Conservation (phyloP, 2,888 invertebrate species). For the Drosophila macrospina region DNA sequence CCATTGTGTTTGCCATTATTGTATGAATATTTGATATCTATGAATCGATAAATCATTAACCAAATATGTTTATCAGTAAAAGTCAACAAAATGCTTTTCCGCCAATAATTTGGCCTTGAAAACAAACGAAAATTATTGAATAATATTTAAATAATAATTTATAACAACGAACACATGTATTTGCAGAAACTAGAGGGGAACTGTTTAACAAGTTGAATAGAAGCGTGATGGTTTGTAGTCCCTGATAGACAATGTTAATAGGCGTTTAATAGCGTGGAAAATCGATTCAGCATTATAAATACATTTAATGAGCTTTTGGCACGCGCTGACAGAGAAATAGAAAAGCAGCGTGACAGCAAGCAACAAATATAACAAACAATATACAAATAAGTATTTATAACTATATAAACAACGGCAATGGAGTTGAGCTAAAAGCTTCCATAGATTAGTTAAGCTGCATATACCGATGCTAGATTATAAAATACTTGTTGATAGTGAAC, state of each 20-base stretch:
- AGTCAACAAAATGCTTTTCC: constrained; percentile 8
- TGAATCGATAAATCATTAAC: constrained; percentile 14
- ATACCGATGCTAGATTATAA: background rate
- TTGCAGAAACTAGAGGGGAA: background rate
- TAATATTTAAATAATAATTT: constrained; percentile 15
- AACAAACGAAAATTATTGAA: constrained; percentile 16
- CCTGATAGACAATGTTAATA: constrained; percentile 43
- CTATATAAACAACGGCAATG: background rate
- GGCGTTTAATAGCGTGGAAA: constrained; percentile 62
- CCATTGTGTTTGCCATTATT: constrained; percentile 4
- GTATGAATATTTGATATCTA: constrained; percentile 14
- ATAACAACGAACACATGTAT: background rate
- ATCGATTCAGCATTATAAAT: constrained; percentile 66
- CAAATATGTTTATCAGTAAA: constrained; percentile 20
- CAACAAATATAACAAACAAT: constrained; percentile 8
- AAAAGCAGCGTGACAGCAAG: constrained; percentile 31
- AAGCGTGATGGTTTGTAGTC: constrained; percentile 5
- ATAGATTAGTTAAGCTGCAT: background rate
- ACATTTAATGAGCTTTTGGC: constrained; percentile 59
- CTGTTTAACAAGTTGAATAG: constrained; percentile 22
- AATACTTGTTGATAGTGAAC: no score
- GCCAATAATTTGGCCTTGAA: constrained; percentile 19
- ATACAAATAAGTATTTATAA: background rate
- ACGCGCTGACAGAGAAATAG: constrained; percentile 43
- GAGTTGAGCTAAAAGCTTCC: background rate